Base-by-base conservation (phyloP, 2,113 vertebrate genomes). In the Cyphomyrus plagiostoma region DNA sequence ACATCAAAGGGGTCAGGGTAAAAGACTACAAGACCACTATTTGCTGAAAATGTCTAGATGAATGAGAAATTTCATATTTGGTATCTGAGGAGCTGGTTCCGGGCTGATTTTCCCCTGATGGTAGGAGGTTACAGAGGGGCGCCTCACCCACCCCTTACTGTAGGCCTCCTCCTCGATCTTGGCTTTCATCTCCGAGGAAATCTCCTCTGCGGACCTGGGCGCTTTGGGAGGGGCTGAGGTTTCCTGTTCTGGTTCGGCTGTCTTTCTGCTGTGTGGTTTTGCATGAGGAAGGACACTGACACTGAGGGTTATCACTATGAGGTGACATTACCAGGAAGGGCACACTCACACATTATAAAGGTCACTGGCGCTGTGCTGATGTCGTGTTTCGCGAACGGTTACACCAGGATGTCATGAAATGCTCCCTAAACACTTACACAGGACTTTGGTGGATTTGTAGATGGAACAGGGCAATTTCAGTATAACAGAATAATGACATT, bases 91-190 rank as follows among this genome's bases (percentile, higher is more conserved):
- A 15, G 15, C 26, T 35, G 26, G 13, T 30, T n/a, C 85, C 26
- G 10, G 85, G n/a, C 26, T 7, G 49, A 23, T 42, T 39, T 42
- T 21, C 13, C 30, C n/a, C 49, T 13, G 13, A 7, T 52, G 46
- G 15, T 42, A 15, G 35, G 30, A 42, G 35, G 3, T 17, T 11
- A 77, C 15, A 39, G 70, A 77, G 30, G 21, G 62, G 1, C 49
- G 26, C 92, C 96, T 95, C 93, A 99, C 98, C 97, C 97, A 99
- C 98, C 98, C 97, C 96, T 98, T 99, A 90, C 96, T 97, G 93
- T 97, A 99, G 0, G 96, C 96, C 93, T 98, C 98, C 93, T 99
- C 98, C 93, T 99, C 97, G 53, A 97, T 96, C 95, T 97, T 98
- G 90, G 97, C 95, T 94, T 97, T 98, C 88, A 96, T 93, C 94